These are phyloP conservation scores for Basileuterus tristriatus DNA, from an alignment of 2,797 vertebrate species.

Conservation along the genomic window DNA sequence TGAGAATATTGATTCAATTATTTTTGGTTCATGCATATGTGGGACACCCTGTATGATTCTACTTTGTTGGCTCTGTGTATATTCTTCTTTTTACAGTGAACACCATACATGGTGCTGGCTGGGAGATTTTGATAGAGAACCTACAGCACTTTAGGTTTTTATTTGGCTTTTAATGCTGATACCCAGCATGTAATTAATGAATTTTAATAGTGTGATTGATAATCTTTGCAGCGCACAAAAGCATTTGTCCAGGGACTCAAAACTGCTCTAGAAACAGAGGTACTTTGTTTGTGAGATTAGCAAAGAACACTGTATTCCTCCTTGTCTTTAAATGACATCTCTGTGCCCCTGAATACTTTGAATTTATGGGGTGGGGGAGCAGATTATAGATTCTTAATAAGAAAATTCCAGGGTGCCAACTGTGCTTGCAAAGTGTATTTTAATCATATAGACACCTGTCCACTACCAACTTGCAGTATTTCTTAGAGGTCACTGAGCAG, in stretches of 20 bases:
- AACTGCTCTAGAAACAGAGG: not conserved
- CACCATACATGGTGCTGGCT: not conserved
- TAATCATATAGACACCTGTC: conserved; percentile 62
- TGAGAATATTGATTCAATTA: not conserved
- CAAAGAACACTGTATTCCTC: conserved; percentile 1
- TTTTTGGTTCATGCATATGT: not conserved
- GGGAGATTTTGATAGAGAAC: not conserved
- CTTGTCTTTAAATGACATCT: conserved; percentile 9
- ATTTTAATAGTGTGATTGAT: not conserved
- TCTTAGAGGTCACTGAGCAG: conserved; percentile 27
- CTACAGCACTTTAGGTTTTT: not conserved
- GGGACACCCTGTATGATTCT: not conserved
- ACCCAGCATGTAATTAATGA: not conserved
- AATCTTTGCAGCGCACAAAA: not conserved
- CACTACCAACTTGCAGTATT: conserved; percentile 16
- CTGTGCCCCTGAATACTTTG: conserved; percentile 7
- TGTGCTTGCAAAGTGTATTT: conserved; percentile 33
- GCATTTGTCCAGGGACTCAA: not conserved
- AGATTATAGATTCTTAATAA: conserved; percentile 7
- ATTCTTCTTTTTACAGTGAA: not conserved
- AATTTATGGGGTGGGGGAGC: not conserved
- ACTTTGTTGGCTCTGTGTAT: not conserved
- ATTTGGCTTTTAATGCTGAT: not conserved
- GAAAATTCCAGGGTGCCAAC: conserved; percentile 47
- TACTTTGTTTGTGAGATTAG: conserved; percentile 29